Evolutionary conservation across 2,888 invertebrate genomes (phyloP).

Genomic region (Scaptodrosophila latifasciaeformis): DNA sequence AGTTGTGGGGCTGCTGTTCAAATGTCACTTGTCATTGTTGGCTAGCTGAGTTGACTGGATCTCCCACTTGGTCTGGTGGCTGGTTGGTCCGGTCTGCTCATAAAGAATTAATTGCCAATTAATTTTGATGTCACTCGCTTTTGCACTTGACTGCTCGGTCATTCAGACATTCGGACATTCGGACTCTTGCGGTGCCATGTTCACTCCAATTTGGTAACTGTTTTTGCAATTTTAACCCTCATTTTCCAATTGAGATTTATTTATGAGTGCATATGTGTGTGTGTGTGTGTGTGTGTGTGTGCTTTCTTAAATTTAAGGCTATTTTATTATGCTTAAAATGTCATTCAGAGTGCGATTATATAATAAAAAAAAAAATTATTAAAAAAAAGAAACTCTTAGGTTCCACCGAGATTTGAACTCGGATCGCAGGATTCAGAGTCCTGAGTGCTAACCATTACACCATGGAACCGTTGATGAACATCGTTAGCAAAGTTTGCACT

Average conservation of each 20-base stretch:
- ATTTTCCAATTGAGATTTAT: no score
- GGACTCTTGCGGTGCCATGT: constrained; percentile 24
- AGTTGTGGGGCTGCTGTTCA: no score
- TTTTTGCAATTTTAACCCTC: constrained; percentile 10
- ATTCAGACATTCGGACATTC: constrained; percentile 21
- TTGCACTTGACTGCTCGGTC: constrained; percentile 2
- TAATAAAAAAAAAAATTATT: constrained; percentile 10
- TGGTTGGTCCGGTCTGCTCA: constrained; percentile 26
- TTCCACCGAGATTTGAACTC: constrained; percentile 76
- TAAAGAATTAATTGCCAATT: constrained; percentile 55
- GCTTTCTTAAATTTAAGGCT: not conserved
- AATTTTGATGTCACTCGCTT: constrained; percentile 36
- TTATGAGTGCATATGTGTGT: no score
- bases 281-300: not conserved
- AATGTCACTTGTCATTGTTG: no score
- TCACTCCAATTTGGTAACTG: constrained; percentile 21
- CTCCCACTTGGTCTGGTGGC: not conserved
- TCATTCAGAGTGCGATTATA: not conserved
- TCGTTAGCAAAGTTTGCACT: not conserved
- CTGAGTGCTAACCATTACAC: constrained; percentile 78
- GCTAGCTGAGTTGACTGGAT: no score
- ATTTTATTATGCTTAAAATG: not conserved
- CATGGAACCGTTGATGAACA: constrained; percentile 74
- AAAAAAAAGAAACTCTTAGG: no score
- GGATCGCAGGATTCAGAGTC: constrained; percentile 77